phyloP scores from a whole-genome alignment of 1,140 invertebrate genomes.

The Asobara japonica region DNA sequence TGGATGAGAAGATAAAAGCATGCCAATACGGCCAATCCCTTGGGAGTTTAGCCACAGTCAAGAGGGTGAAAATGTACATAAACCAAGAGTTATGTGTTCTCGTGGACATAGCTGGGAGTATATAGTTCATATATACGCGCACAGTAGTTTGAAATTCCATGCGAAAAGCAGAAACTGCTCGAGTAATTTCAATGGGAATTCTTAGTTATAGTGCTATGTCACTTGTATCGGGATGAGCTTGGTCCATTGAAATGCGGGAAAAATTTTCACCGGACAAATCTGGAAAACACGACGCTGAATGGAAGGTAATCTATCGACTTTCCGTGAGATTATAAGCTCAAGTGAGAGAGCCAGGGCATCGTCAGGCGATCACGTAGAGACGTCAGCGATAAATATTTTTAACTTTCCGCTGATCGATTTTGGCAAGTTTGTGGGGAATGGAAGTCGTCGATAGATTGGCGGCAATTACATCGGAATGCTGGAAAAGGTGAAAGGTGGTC shows the following conservation, averaged over 20 bases:
- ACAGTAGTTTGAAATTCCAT: slow-evolving; percentile 11
- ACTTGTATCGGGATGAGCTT: background rate
- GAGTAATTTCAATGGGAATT: background rate
- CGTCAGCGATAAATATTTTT: slow-evolving; percentile 5
- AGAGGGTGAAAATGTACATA: slow-evolving; percentile 3
- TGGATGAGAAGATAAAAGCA: background rate
- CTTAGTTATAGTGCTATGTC: background rate
- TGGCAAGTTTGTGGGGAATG: background rate
- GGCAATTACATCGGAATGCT: no score
- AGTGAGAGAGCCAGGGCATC: background rate
- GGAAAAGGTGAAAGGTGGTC: no score
- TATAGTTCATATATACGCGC: background rate
- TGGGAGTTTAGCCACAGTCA: background rate
- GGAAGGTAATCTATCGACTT: background rate
- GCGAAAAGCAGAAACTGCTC: background rate
- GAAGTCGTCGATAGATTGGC: background rate
- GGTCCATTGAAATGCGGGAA: background rate
- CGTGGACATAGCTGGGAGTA: slow-evolving; percentile 15
- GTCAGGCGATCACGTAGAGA: background rate
- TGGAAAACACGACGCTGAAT: background rate
- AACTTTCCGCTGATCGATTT: background rate
- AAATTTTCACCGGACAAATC: background rate
- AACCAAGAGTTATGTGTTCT: background rate
- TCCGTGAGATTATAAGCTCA: background rate
- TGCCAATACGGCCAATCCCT: background rate